These are phyloP conservation scores for Rhimphoctona megacephalus DNA, from an alignment of 2,888 invertebrate species.

Conservation along the genomic window DNA sequence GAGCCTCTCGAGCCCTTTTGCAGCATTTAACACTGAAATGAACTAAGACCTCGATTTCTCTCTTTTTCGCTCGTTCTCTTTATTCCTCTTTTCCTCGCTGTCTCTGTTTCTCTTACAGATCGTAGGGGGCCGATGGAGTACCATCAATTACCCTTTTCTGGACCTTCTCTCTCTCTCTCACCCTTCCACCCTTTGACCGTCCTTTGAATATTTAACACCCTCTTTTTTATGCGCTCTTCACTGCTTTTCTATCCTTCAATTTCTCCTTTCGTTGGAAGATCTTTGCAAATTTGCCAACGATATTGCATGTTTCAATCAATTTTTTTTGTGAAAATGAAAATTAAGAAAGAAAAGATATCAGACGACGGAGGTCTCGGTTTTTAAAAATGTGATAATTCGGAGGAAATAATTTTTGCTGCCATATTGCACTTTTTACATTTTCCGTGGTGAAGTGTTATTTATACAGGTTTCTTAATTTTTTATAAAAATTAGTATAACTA, in stretches of 20 bases:
- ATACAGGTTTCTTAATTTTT: no score
- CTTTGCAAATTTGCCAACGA: constrained; percentile 8
- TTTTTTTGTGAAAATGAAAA: not conserved
- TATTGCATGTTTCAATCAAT: not conserved
- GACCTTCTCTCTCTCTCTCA: not conserved
- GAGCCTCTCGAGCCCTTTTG: constrained; percentile 48
- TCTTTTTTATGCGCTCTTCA: constrained; percentile 13
- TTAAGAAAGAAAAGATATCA: not conserved
- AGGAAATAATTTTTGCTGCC: no score
- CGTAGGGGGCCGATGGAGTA: constrained; percentile 51
- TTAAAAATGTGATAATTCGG: no score
- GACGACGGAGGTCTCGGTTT: not conserved
- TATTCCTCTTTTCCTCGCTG: not conserved
- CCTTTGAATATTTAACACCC: constrained; percentile 69
- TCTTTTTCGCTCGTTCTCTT: not conserved
- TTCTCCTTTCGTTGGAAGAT: not conserved
- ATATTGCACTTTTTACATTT: no score
- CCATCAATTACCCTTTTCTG: constrained; percentile 69
- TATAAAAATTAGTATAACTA: no score
- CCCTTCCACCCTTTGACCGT: not conserved
- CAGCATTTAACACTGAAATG: constrained; percentile 66
- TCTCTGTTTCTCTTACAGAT: constrained; percentile 1
- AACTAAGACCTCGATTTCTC: constrained; percentile 45
- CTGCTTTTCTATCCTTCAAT: constrained; percentile 11
- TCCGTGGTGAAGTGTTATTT: no score